Base-by-base conservation (phyloP, 92 coral and sea anemone genomes). In the Palythoa grandis region DNA sequence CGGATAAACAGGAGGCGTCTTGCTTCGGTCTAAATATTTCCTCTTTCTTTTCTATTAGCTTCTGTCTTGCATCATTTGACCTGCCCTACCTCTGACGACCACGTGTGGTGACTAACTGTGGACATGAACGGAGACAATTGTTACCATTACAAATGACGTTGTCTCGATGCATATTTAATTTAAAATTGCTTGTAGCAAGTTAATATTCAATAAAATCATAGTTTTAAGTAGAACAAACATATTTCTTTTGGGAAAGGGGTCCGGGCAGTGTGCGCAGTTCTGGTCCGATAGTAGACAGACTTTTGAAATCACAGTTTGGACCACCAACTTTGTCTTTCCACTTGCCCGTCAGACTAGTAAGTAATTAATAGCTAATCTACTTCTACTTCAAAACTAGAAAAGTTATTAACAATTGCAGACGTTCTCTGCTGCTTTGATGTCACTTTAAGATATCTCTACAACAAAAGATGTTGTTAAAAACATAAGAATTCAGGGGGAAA, bases 31-130 rank as follows among this genome's bases (percentile, higher is more conserved):
- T 35, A 63, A 86, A 24, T 13, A 13, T 82, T 39, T 16, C 68
- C 78, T 14, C 61, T 37, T 38, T 16, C 53, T 37, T 39, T 11
- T 39, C 4, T 77, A 52, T 54, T 88, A 54, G 63, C 72, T 40
- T n/a, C 83, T 63, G 52, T 70, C 19, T 29, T 52, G 72, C 48
- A 78, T 78, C 83, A 78, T 78, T 78, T 78, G 83, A 78, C 83
- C 83, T 78, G 70, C 71, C 83, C 56, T 60, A 35, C 83, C 54
- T 47, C 70, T 77, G 83, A 77, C 60, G 68, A 58, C 50, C 37
- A 17, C 52, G 15, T 24, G 11, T 23, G 79, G 23, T 50, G 29
- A 50, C 79, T 17, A n/a, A 50, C 60, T n/a, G 39, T 52, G 22
- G 60, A 22, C 14, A 20, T 20, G 14, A 75, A 25, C 9, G 50